Conservation (phyloP, 2,113 vertebrate genomes). For the Xiphophorus hellerii region DNA sequence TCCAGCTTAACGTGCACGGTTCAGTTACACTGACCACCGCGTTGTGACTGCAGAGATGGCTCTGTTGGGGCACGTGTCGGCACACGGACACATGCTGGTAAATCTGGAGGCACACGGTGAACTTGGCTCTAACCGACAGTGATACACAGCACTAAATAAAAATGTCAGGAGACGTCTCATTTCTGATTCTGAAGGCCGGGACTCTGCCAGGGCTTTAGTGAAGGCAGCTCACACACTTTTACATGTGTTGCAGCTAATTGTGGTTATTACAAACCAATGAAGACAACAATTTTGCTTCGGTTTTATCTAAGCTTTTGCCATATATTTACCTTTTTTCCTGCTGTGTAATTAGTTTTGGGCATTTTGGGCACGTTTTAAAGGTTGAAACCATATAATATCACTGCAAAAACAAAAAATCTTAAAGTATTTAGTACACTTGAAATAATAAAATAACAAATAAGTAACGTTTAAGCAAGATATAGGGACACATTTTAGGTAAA, state of each 20-base stretch:
- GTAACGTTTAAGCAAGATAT: too few species aligned
- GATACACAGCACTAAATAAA: constrained; percentile 62
- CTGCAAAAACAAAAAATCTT: too few species aligned
- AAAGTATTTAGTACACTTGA: too few species aligned
- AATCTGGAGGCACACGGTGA: constrained; percentile 36
- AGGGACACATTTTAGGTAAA: too few species aligned
- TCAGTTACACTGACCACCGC: constrained; percentile 26
- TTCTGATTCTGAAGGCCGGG: constrained; percentile 56
- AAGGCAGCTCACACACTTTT: constrained; percentile 33
- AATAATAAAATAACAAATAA: too few species aligned
- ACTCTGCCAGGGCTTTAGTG: constrained; percentile 24
- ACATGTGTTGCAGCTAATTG: constrained; percentile 30
- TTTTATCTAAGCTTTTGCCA: neutral
- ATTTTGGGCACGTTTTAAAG: neutral
- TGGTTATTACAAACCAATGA: neutral
- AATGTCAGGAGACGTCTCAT: constrained; percentile 60
- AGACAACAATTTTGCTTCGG: neutral
- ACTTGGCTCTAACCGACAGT: constrained; percentile 38
- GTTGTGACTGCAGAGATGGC: constrained; percentile 36
- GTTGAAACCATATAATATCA: neutral
- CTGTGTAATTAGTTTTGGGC: neutral
- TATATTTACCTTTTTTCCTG: neutral
- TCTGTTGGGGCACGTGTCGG: constrained; percentile 47
- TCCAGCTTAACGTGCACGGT: constrained; percentile 26
- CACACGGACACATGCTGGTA: constrained; percentile 40